Base-by-base conservation (phyloP, 2,113 vertebrate genomes). In the Myotis davidii region DNA sequence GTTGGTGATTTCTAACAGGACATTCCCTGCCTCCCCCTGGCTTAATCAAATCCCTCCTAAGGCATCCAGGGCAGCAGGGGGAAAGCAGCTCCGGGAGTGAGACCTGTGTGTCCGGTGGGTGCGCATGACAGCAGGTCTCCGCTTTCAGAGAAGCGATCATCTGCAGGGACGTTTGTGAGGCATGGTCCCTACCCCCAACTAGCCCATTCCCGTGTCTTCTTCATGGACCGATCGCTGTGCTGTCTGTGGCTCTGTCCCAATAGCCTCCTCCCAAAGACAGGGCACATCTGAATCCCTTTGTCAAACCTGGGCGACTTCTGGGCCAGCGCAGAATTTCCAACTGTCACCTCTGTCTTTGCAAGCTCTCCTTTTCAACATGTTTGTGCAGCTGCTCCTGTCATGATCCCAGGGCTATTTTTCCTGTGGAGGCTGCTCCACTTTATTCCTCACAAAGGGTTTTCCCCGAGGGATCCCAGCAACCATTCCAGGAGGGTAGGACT, bases 1-100 rank as follows among this genome's bases (percentile, higher is more conserved):
- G 92, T 94, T 92, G 90, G 98, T 98, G 98, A 97, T 98, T 98
- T 98, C 96, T 96, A 97, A 92, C 69, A 85, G 76, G 85, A 96
- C 0, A 12, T 77, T 18, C 29, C 16, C 74, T 29, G 5, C 74
- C 92, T 97, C 97, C 97, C 97, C 97, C 96, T 98, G 98, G 95
- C 96, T 97, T 97, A 97, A 97, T 98, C 96, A 98, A 85, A 95
- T 92, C 88, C 81, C 89, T 96, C 95, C 93, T 85, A 96, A 96
- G 95, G 79, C 50, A 76, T 92, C 95, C 52, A 34, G 67, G 82
- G 83, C 93, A 84, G 37, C 4, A 0, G 54, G 91, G 98, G 95
- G 79, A 6, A 56, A 87, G 74, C 84, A 79, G 52, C 37, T 0
- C 1, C 72, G 81, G 2, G 45, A 88, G 82, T 27, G 72, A 11